Conservation (phyloP, 1,140 invertebrate genomes). For the Solen grandis region DNA sequence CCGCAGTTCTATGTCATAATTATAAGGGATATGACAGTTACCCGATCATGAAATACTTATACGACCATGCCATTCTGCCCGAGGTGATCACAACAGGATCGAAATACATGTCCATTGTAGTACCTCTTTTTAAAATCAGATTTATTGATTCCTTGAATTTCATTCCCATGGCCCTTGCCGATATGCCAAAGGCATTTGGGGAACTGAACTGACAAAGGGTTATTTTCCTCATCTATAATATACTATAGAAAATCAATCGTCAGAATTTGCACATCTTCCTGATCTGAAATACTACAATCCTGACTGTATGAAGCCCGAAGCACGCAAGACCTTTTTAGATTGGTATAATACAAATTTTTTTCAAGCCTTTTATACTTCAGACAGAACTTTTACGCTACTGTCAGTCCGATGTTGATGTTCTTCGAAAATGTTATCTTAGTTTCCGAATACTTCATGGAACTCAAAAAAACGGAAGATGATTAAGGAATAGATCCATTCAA, state of each 20-base stretch:
- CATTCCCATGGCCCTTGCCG: slow-evolving; percentile 20
- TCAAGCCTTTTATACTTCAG: background rate
- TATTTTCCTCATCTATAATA: slow-evolving; percentile 41
- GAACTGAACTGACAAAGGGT: slow-evolving; percentile 34
- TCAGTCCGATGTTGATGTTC: slow-evolving; percentile 46
- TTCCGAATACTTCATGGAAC: slow-evolving; percentile 48
- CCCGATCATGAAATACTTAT: slow-evolving; percentile 4
- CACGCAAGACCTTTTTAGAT: slow-evolving; percentile 3
- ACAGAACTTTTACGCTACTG: no score
- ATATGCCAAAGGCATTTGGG: slow-evolving; percentile 35
- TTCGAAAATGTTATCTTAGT: slow-evolving; percentile 33
- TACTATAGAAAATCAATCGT: background rate
- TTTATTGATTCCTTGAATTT: slow-evolving; percentile 33
- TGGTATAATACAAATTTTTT: slow-evolving; percentile 6
- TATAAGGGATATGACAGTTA: slow-evolving; percentile 19
- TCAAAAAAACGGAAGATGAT: slow-evolving; percentile 17
- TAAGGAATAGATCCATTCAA: slow-evolving; percentile 52
- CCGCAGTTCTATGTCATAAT: slow-evolving; percentile 15
- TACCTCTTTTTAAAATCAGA: background rate
- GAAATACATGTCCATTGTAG: slow-evolving; percentile 12
- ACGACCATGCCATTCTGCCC: background rate
- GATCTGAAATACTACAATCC: background rate
- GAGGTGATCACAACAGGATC: slow-evolving; percentile 22
- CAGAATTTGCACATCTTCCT: background rate
- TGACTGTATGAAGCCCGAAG: slow-evolving; percentile 16